Evolutionary conservation across 1,140 invertebrate species (phyloP).

Genomic region (Ladona fulva): DNA sequence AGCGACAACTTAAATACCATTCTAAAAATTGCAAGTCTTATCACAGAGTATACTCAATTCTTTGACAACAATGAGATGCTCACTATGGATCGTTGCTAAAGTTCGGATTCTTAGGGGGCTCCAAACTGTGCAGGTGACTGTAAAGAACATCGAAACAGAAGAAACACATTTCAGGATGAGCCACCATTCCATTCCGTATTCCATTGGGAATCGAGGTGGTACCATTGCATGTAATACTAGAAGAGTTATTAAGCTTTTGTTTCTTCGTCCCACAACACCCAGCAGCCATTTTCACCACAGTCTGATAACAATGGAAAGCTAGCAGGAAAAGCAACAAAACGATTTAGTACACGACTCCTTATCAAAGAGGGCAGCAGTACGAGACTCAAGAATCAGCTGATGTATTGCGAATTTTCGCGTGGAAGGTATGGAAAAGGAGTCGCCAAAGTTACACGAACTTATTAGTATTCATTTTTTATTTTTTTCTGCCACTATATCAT

Average conservation of each 20-base stretch:
- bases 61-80: slow-evolving; percentile 42
- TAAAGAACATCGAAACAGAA: slow-evolving; percentile 97
- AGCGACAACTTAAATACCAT: too few relatives aligned
- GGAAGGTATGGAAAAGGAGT: too few relatives aligned
- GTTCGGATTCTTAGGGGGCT: slow-evolving; percentile 77
- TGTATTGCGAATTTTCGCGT: too few relatives aligned
- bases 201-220: slow-evolving; percentile 45
- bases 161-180: slow-evolving; percentile 91
- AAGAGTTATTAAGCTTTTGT: slow-evolving; percentile 73
- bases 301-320: slow-evolving; percentile 12
- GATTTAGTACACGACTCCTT: too few relatives aligned
- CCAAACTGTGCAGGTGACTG: slow-evolving; percentile 83
- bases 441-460: too few relatives aligned
- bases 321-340: neutral
- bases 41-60: neutral
- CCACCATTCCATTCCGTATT: slow-evolving; percentile 54
- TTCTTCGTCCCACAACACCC: slow-evolving; percentile 82
- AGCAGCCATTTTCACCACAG: slow-evolving; percentile 57
- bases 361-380: too few relatives aligned
- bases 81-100: slow-evolving; percentile 94
- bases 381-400: too few relatives aligned
- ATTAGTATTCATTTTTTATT: too few relatives aligned
- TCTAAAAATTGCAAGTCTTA: too few relatives aligned
- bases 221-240: slow-evolving; percentile 43
- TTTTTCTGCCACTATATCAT: too few relatives aligned